phyloP scores from a whole-genome alignment of 2,113 vertebrate species.

The Emydura subglobosa region DNA sequence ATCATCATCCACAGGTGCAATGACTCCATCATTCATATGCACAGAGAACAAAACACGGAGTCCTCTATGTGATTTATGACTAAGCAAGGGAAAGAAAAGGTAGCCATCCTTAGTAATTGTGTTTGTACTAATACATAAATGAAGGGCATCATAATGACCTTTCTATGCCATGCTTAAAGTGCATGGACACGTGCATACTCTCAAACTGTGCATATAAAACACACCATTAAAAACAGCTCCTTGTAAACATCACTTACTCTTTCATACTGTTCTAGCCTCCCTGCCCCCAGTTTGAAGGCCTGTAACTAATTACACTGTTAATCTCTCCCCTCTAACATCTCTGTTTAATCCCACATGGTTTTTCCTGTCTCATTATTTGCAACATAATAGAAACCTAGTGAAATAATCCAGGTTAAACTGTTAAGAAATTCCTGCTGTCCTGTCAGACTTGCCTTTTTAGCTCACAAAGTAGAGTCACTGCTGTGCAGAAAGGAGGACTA shows the following conservation, averaged over 20 bases:
- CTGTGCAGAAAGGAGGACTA: background rate
- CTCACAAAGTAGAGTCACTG: background rate
- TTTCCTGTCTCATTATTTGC: constrained; percentile 9
- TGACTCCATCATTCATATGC: accelerated
- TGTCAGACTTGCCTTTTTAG: background rate
- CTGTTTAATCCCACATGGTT: background rate
- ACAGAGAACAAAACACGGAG: accelerated
- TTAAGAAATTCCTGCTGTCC: constrained; percentile 24
- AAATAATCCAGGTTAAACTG: constrained; percentile 24
- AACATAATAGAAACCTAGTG: background rate
- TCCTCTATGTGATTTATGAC: background rate
- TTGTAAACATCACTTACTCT: background rate
- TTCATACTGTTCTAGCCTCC: background rate
- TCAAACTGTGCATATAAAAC: background rate
- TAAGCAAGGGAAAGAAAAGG: background rate
- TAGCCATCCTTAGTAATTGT: background rate
- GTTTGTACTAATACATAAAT: background rate
- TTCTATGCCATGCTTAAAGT: background rate
- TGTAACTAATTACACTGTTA: constrained; percentile 7
- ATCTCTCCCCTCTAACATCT: constrained; percentile 14
- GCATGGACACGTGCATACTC: background rate
- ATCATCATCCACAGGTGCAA: background rate
- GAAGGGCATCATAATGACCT: background rate
- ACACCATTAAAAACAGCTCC: background rate
- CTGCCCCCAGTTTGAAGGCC: background rate